Evolutionary conservation across 2,113 vertebrate species (phyloP), one percentile per base, ranked within the genome.

Genomic region (Cyrtonyx montezumae): DNA sequence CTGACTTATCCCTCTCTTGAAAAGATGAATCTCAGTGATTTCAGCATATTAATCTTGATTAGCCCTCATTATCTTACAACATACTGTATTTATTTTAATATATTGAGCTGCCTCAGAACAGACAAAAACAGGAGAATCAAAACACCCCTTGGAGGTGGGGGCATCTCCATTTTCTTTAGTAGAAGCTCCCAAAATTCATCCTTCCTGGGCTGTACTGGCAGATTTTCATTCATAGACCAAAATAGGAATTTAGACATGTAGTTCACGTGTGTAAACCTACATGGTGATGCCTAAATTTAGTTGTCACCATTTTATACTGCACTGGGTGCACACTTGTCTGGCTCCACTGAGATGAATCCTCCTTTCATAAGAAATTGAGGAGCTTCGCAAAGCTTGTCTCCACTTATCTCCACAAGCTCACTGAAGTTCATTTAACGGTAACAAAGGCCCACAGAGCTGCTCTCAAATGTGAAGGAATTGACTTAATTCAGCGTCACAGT

Each of bases 31-130:
- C 84, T 77, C 68, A 2, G 55, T 63, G 49, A 93, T 93, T 95
- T 95, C 79, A n/a, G 37, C 0, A 0, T 65, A 89, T 84, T 96
- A 95, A 82, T 89, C 75, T 85, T 95, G 93, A 94, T 94, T 96
- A 92, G 75, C 30, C 46, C 55, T 84, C 67, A 76, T 90, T 95
- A 94, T 68, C 45, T 89, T 86, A 78, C 43, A 61, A 86, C 56
- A 46, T 78, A 75, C 67, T 83, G 55, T 51, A 26, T 83, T 79
- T 77, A 83, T 59, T 77, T 86, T 83, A 86, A 84, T 51, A 30
- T 36, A 55, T 90, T 79, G 79, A 79, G 82, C 79, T 42, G 45
- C 71, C 90, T 90, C 82, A 70, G 79, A 90, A 17, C 63, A 79
- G 75, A 66, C 53, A 58, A 85, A 87, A 79, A 79, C 9, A 77